Evolutionary conservation across 2,888 invertebrate genomes (phyloP).

Genomic region (Bruchidius siliquastri): DNA sequence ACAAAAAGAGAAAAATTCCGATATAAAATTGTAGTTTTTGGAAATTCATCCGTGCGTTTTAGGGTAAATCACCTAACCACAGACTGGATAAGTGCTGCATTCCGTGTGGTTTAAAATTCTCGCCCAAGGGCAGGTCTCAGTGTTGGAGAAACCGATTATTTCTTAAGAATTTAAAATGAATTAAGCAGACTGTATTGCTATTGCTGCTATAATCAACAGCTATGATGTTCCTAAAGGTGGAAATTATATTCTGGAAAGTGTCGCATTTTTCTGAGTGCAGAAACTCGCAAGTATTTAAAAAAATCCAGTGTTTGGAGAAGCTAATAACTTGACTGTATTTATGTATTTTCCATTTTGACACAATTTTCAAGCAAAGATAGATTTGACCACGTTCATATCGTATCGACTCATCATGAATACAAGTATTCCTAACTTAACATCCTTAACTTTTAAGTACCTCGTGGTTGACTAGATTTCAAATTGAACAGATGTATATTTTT

Average conservation of each 20-base stretch:
- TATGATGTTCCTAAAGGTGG: not conserved
- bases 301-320: too few species aligned
- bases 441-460: too few species aligned
- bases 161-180: not conserved
- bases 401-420: too few species aligned
- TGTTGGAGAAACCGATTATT: not conserved
- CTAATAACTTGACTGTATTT: too few species aligned
- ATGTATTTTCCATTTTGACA: too few species aligned
- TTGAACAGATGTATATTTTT: too few species aligned
- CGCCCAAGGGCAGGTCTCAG: not conserved
- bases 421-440: too few species aligned
- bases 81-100: conserved; percentile 29
- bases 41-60: not conserved
- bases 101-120: conserved; percentile 21
- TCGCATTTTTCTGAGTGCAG: too few species aligned
- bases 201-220: not conserved
- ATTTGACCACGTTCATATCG: too few species aligned
- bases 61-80: conserved; percentile 31
- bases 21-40: not conserved
- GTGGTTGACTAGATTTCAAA: too few species aligned
- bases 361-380: too few species aligned
- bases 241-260: not conserved
- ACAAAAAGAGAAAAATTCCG: not conserved
- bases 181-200: not conserved
- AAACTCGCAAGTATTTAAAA: too few species aligned